A percentile compares a stretch with the other conserved stretches of the same genome.
phyloP scores from a whole-genome alignment of 2,797 vertebrate species.

The Pseudochirops cupreus region DNA sequence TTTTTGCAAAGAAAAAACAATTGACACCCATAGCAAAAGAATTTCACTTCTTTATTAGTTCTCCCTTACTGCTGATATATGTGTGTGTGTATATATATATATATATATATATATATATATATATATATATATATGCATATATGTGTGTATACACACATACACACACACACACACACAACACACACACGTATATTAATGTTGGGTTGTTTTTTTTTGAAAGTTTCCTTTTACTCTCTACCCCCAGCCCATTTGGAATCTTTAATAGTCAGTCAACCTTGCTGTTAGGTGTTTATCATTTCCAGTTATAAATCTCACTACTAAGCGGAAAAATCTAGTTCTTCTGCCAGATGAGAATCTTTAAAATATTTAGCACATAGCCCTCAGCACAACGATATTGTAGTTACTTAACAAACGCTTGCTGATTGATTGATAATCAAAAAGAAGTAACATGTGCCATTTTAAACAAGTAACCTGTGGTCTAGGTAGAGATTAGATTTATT shows the following conservation, averaged over 20 bases:
- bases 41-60: background rate
- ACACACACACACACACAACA: too few species aligned
- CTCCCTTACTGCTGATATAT: too few species aligned
- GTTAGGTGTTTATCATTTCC: background rate
- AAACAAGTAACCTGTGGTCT: background rate
- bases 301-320: background rate
- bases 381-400: background rate
- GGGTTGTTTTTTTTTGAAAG: background rate
- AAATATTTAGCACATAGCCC: background rate
- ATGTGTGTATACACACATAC: too few species aligned
- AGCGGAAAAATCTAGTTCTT: slow-evolving; percentile 27
- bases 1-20: background rate
- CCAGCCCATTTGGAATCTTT: slow-evolving; percentile 47
- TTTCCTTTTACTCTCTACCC: slow-evolving; percentile 7
- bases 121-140: too few species aligned
- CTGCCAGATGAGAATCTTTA: slow-evolving; percentile 48
- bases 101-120: too few species aligned
- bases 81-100: too few species aligned
- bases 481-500: background rate
- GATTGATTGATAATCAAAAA: background rate
- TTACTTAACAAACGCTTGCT: slow-evolving; percentile 43
- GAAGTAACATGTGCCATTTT: background rate
- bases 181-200: background rate
- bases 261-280: background rate
- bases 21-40: background rate